Evolutionary conservation across 2,888 invertebrate genomes (phyloP), one percentile per base, ranked within the genome.

Genomic region (Drosophila mimica): DNA sequence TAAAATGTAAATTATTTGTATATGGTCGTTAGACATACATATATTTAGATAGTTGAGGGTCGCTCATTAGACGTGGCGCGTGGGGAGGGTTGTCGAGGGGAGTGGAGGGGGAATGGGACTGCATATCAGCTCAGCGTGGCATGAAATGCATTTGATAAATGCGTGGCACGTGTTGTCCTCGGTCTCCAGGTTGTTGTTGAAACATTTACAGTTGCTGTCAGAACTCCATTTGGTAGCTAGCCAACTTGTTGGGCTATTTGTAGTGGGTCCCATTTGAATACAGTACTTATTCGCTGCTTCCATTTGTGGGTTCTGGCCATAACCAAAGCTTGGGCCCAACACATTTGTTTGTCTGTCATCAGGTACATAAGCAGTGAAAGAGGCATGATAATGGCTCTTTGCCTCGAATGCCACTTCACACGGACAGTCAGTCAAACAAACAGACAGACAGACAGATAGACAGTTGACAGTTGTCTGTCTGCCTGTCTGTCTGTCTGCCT

Each of bases 101-200:
- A 2, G 11, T 2, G 13, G 20, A 13, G 15, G 8, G 15, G 8
- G 15, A 13, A 36, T 28, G 9, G 68, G 43, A 30, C 46, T 31
- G 54, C 71, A 57, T 74, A 81, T 73, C 81, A 69, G 49, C 64
- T 56, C 71, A 82, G 49, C 58, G 62, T 59, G 58, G 74, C 81
- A 74, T 81, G 76, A 81, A 82, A 82, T 82, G 79, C 70, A 61
- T 79, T 76, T 81, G 81, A 79, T 82, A 82, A 82, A 79, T 78
- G 72, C 67, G 67, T 51, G 75, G 81, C 81, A 82, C 81, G 81
- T 81, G 81, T 56, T 57, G 31, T 38, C 17, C 28, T 33, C 20
- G 40, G 43, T 30, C 56, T 64, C 36, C 48, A 54, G 61, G 51
- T 62, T 53, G 61, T 59, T 48, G 58, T 20, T 33, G 49, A 53